phyloP scores from a whole-genome alignment of 1,140 invertebrate species.

The Cherax destructor region DNA sequence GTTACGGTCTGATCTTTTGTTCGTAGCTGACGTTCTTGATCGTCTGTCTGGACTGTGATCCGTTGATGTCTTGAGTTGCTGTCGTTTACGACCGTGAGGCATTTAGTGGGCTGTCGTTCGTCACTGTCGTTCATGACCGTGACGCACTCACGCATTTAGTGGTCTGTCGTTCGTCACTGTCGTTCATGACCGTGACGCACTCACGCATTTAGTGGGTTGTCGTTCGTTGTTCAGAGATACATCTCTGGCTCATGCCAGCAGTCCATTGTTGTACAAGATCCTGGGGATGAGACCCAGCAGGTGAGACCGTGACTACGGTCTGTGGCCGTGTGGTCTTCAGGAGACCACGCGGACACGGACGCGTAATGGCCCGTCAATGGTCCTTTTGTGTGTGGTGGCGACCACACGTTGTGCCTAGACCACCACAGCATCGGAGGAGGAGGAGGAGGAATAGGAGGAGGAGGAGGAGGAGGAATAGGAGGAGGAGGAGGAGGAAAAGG shows the following conservation, averaged over 20 bases:
- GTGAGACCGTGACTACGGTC: constrained; percentile 2
- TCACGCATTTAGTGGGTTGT: no score
- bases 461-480: not conserved
- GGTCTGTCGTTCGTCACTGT: no score
- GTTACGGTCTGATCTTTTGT: not conserved
- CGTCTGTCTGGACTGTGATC: no score
- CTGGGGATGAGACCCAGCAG: not conserved
- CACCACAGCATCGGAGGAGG: constrained; percentile 14
- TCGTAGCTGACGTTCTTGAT: not conserved
- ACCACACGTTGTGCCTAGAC: constrained; percentile 25
- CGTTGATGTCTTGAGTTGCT: not conserved
- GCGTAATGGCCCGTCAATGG: constrained; percentile 58
- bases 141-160: no score
- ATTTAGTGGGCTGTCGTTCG: not conserved
- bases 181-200: no score
- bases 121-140: not conserved
- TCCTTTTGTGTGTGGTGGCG: constrained; percentile 58
- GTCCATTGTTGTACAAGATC: not conserved
- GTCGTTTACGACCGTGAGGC: not conserved
- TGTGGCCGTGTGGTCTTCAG: constrained; percentile 15
- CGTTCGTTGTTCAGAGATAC: no score
- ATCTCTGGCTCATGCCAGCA: not conserved
- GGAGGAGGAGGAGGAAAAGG: not conserved
- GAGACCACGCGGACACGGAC: constrained; percentile 35
- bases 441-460: not conserved